phyloP scores from a whole-genome alignment of 2,888 invertebrate species.

The Candidula unifasciata region DNA sequence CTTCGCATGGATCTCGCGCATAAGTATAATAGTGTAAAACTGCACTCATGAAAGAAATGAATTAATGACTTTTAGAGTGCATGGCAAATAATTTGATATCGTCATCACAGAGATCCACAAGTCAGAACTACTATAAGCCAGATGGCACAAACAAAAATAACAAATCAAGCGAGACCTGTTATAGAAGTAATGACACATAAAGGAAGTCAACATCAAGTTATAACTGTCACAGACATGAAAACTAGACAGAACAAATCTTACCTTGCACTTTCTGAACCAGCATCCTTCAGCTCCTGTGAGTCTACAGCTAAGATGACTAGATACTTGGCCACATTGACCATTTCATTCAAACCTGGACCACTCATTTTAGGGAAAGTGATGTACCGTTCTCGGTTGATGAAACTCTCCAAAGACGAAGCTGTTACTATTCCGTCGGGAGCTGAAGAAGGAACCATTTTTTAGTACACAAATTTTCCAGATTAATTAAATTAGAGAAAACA shows the following conservation, averaged over 20 bases:
- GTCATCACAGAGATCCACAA: too few species aligned
- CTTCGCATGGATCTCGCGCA: too few species aligned
- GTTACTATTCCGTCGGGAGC: slow-evolving; percentile 63
- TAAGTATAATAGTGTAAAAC: too few species aligned
- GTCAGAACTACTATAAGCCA: too few species aligned
- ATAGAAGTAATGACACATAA: background rate
- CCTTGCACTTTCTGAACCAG: slow-evolving; percentile 44
- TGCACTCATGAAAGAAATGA: too few species aligned
- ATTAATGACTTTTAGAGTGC: too few species aligned
- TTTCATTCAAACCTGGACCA: slow-evolving; percentile 86
- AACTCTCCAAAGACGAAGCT: slow-evolving; percentile 83
- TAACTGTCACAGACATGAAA: background rate
- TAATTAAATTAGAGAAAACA: too few species aligned
- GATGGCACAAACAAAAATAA: too few species aligned
- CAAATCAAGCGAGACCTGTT: background rate
- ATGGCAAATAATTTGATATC: too few species aligned
- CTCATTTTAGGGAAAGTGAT: slow-evolving; percentile 85
- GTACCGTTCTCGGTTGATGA: slow-evolving; percentile 94
- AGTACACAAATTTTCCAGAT: background rate
- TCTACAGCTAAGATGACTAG: slow-evolving; percentile 87
- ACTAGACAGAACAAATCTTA: slow-evolving; percentile 26
- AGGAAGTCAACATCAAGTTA: background rate
- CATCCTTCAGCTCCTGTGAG: slow-evolving; percentile 47
- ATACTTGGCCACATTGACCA: slow-evolving; percentile 89
- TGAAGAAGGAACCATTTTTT: slow-evolving; percentile 41